Percentiles rank a stretch among this genome's conserved stretches.
Evolutionary conservation across 2,113 vertebrate species (phyloP).

Genomic region (Takifugu flavidus): DNA sequence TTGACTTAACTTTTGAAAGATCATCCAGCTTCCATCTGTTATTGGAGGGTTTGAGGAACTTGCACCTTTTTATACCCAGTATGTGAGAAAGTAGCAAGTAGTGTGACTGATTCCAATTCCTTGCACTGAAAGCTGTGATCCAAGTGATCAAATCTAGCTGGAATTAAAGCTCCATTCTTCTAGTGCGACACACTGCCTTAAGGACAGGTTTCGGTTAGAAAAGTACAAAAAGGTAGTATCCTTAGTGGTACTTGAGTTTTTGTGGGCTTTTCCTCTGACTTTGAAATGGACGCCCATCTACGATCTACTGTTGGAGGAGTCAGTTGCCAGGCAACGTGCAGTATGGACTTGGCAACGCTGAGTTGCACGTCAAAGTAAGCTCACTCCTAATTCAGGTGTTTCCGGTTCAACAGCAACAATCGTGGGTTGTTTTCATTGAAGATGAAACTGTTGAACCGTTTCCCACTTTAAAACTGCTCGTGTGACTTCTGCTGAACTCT

Average conservation of each 20-base stretch:
- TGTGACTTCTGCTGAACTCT: constrained; percentile 33
- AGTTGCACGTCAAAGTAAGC: too few species aligned
- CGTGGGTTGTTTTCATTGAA: too few species aligned
- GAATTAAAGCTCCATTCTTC: constrained; percentile 44
- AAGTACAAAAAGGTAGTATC: constrained; percentile 12
- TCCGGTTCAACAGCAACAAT: too few species aligned
- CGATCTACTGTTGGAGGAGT: not conserved
- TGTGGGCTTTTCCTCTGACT: not conserved
- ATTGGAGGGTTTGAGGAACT: constrained; percentile 5
- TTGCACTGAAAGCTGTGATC: constrained; percentile 35
- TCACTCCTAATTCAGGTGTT: too few species aligned
- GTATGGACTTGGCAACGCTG: too few species aligned
- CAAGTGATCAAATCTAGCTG: constrained; percentile 27
- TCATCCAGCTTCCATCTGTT: constrained; percentile 20
- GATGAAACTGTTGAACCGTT: not conserved
- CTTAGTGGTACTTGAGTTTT: not conserved
- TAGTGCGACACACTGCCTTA: constrained; percentile 54
- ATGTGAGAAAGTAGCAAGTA: constrained; percentile 12
- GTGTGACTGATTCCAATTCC: not conserved
- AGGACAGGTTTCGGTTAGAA: constrained; percentile 32
- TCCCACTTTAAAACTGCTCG: not conserved
- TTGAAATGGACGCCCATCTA: not conserved
- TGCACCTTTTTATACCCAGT: constrained; percentile 21
- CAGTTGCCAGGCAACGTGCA: too few species aligned
- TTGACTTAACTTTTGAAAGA: constrained; percentile 46